phyloP scores from a whole-genome alignment of 1,140 invertebrate species.

The Aradophagus sp. region DNA sequence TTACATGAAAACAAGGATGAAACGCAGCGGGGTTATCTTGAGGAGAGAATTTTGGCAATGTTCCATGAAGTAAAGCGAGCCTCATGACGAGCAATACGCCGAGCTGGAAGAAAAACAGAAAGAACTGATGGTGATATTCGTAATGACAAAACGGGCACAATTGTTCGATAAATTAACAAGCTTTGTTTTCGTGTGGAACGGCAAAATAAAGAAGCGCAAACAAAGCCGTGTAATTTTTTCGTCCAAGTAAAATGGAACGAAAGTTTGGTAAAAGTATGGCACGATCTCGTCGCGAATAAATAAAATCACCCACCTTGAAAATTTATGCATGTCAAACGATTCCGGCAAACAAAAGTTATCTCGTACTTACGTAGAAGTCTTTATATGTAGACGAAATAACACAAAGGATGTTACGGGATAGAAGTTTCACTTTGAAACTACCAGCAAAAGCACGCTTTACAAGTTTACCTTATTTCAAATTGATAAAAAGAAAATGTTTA shows the following conservation, averaged over 20 bases:
- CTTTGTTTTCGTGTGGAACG: slow-evolving; percentile 13
- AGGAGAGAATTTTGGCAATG: slow-evolving; percentile 85
- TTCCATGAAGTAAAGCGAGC: slow-evolving; percentile 83
- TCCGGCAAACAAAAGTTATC: too few species aligned
- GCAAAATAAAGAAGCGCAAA: neutral
- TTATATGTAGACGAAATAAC: too few species aligned
- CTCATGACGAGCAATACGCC: slow-evolving; percentile 78
- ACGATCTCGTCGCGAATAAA: slow-evolving; percentile 4
- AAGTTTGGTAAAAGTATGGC: slow-evolving; percentile 2
- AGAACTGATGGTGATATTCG: slow-evolving; percentile 18
- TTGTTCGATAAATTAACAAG: slow-evolving; percentile 32
- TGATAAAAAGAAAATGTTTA: too few species aligned
- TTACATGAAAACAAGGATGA: slow-evolving; percentile 81
- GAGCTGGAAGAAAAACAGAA: slow-evolving; percentile 72
- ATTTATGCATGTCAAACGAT: slow-evolving; percentile 31
- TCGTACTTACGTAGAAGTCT: too few species aligned
- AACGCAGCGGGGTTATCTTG: slow-evolving; percentile 92
- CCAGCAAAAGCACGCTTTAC: too few species aligned
- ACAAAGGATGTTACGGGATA: slow-evolving; percentile 17
- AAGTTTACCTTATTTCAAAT: too few species aligned
- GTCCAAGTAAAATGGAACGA: slow-evolving; percentile 5
- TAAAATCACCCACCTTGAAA: slow-evolving; percentile 29
- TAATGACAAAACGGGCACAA: slow-evolving; percentile 14
- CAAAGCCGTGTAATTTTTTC: neutral
- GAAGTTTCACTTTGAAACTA: too few species aligned